These are phyloP conservation scores for Mus musculus DNA, from an alignment of 2,113 vertebrate species.

Conservation along the genomic window GRCm39 chr13:63998001-63998500, in stretches of 20 bases:
- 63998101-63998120: neutral
- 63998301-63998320: conserved; percentile 27
- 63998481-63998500: neutral
- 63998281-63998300: conserved; percentile 19
- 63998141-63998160: neutral
- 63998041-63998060: neutral
- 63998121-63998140: neutral
- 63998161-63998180: neutral
- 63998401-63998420: neutral
- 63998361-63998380: conserved; percentile 7
- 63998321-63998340: neutral
- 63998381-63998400: neutral
- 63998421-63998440: neutral
- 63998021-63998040: neutral
- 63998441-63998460: neutral
- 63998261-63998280: neutral
- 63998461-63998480: neutral
- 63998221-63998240: neutral
- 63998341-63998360: neutral
- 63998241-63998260: conserved; percentile 33
- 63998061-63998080: neutral
- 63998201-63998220: neutral
- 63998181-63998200: neutral
- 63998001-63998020: neutral
- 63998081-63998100: neutral